A percentile compares a stretch with the other conserved stretches of the same genome.
phyloP scores from a whole-genome alignment of 2,113 vertebrate species.

The Semicossyphus pulcher region DNA sequence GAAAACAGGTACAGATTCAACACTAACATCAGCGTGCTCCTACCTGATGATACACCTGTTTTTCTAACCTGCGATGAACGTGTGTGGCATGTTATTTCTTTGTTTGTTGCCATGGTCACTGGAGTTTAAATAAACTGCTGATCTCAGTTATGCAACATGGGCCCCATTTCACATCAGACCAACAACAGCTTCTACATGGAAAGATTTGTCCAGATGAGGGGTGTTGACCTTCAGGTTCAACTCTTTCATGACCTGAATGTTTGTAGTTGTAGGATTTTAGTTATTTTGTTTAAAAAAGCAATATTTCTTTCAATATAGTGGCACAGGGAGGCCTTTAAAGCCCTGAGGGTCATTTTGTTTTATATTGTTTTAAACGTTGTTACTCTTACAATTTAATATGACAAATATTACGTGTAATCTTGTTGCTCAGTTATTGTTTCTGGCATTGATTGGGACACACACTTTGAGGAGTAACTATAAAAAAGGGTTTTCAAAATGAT shows the following conservation, averaged over 20 bases:
- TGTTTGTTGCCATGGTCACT: constrained; percentile 65
- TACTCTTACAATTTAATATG: too few relatives aligned
- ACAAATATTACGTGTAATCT: too few relatives aligned
- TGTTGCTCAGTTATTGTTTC: too few relatives aligned
- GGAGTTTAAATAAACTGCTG: constrained; percentile 64
- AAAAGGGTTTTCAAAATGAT: background rate
- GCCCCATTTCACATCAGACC: constrained; percentile 27
- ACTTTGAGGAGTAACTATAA: too few relatives aligned
- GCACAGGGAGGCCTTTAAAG: background rate
- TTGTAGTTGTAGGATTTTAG: too few relatives aligned
- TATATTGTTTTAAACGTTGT: background rate
- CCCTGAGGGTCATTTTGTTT: background rate
- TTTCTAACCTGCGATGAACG: background rate
- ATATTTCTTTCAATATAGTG: background rate
- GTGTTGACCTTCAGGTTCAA: background rate
- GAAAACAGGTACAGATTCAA: constrained; percentile 87
- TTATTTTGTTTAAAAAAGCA: background rate
- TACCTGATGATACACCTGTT: background rate
- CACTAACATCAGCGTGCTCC: background rate
- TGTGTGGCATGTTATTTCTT: constrained; percentile 30
- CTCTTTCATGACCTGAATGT: too few relatives aligned
- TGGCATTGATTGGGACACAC: too few relatives aligned
- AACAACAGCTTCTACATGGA: constrained; percentile 29
- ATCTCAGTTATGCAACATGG: constrained; percentile 55
- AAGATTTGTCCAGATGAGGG: constrained; percentile 10